These are phyloP conservation scores for Aphis gossypii DNA, from an alignment of 1,140 invertebrate genomes.

Conservation along the genomic window DNA sequence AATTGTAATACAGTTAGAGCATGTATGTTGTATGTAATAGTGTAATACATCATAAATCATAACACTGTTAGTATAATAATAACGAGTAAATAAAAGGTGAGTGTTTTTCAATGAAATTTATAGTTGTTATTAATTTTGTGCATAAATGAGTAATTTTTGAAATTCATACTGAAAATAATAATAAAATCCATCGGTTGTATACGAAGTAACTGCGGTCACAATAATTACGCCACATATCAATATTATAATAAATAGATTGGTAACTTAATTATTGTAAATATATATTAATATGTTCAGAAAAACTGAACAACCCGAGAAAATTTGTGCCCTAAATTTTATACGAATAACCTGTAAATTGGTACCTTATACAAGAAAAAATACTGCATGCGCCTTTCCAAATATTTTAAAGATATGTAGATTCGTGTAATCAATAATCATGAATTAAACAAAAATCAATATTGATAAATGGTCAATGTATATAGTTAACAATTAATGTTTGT, in stretches of 20 bases:
- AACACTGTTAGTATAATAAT: background rate
- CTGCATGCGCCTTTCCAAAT: background rate
- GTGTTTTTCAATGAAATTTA: background rate
- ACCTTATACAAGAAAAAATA: no score
- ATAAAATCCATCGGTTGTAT: background rate
- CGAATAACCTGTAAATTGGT: no score
- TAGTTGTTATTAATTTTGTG: no score
- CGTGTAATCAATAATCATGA: background rate
- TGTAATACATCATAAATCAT: no score
- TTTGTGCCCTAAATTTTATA: no score
- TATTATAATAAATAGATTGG: no score
- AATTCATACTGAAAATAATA: background rate
- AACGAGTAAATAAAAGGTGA: background rate
- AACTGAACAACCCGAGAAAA: no score
- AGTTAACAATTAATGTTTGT: background rate
- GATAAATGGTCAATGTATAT: background rate
- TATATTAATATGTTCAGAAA: no score
- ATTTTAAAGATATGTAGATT: background rate
- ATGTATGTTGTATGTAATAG: no score
- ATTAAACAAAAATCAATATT: background rate
- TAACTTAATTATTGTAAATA: no score
- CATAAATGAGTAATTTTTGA: background rate
- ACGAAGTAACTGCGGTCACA: background rate
- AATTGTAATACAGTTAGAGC: no score
- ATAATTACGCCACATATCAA: no score